phyloP scores from a whole-genome alignment of 2,888 invertebrate genomes.

The Eilema depressum region DNA sequence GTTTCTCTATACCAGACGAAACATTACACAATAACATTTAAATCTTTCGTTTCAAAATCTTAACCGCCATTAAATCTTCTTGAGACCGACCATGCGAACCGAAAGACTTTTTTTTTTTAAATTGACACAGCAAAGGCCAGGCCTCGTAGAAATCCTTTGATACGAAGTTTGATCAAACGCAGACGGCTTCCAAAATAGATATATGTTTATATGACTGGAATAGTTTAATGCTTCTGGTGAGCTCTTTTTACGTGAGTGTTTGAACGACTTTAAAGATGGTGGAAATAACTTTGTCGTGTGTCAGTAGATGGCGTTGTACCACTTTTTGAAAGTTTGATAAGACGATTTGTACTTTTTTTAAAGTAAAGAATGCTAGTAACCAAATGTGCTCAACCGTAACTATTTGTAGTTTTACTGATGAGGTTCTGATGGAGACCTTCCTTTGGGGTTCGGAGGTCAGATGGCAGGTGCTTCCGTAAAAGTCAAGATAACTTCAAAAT shows the following conservation, averaged over 20 bases:
- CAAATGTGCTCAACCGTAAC: not conserved
- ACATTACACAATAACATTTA: not conserved
- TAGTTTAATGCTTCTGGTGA: constrained; percentile 33
- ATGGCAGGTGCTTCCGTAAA: too few species aligned
- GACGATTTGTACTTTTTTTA: not conserved
- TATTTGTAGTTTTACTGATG: not conserved
- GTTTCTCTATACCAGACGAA: not conserved
- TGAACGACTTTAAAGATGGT: constrained; percentile 17
- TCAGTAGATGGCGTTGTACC: constrained; percentile 30
- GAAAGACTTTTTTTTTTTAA: constrained; percentile 32
- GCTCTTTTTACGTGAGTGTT: constrained; percentile 40
- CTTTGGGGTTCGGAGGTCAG: too few species aligned
- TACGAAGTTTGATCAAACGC: constrained; percentile 57
- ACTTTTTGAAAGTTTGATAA: not conserved
- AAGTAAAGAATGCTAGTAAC: not conserved
- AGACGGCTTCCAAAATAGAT: constrained; percentile 63
- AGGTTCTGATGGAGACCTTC: not conserved
- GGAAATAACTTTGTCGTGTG: constrained; percentile 22
- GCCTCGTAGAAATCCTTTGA: constrained; percentile 51
- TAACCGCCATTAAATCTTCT: constrained; percentile 22
- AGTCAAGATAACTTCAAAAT: too few species aligned
- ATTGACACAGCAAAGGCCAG: constrained; percentile 45
- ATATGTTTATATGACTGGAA: constrained; percentile 53
- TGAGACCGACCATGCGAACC: constrained; percentile 17
- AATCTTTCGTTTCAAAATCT: constrained; percentile 12